Evolutionary conservation across 92 coral and sea anemone species (phyloP).

Genomic region (Nematostella vectensis): DNA sequence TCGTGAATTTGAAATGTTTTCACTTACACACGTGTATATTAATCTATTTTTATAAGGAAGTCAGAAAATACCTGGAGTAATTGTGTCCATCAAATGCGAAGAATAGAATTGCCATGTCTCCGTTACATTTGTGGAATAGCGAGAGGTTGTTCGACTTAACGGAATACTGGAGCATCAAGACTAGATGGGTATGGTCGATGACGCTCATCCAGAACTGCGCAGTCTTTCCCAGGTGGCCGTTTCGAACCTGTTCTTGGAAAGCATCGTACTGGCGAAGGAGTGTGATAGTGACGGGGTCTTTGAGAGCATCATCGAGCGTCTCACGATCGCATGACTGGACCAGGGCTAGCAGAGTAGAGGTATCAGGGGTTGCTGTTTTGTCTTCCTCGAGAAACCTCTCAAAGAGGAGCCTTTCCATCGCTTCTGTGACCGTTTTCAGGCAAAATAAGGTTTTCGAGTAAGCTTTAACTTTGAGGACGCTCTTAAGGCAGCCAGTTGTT

Average conservation of each 20-base stretch:
- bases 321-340: no score
- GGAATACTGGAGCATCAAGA: slow-evolving; percentile 25
- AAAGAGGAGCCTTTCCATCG: slow-evolving; percentile 35
- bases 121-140: slow-evolving; percentile 46
- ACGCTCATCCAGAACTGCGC: slow-evolving; percentile 41
- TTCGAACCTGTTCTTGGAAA: no score
- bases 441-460: slow-evolving; percentile 38
- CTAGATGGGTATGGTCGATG: slow-evolving; percentile 27
- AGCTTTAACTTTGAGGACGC: slow-evolving; percentile 34
- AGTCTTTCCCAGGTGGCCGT: slow-evolving; percentile 41
- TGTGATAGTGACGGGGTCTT: no score
- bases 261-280: no score
- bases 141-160: slow-evolving; percentile 39
- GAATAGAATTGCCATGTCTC: slow-evolving; percentile 35
- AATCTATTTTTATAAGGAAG: no score
- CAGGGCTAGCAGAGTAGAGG: no score
- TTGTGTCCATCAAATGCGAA: slow-evolving; percentile 35
- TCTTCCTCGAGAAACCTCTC: slow-evolving; percentile 26
- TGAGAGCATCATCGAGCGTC: no score
- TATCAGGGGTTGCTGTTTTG: no score
- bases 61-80: slow-evolving; percentile 19
- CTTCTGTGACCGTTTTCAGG: slow-evolving; percentile 30
- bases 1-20: no score
- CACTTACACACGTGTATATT: no score
- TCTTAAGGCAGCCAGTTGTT: slow-evolving; percentile 26